Percentiles rank a stretch among this genome's conserved stretches.
Evolutionary conservation across 2,888 invertebrate genomes (phyloP).

Genomic region (Trachelus troglodyta): DNA sequence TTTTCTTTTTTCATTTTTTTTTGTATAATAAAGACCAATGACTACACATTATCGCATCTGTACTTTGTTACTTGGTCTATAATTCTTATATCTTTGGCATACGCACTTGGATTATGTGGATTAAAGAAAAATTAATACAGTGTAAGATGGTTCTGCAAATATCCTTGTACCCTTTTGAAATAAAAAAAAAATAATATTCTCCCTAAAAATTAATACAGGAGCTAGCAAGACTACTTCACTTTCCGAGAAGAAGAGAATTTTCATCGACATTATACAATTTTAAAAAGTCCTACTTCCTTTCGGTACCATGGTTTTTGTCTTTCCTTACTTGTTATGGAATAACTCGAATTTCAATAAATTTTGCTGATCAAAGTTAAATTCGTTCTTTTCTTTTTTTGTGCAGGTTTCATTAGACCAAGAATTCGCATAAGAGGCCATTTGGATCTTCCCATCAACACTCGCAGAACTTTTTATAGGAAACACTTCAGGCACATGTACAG

Average conservation of each 20-base stretch:
- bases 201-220: background rate
- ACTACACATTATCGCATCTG: background rate
- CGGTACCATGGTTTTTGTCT: background rate
- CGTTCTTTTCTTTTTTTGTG: background rate
- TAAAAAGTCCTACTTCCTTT: background rate
- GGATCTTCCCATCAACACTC: background rate
- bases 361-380: background rate
- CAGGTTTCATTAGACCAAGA: background rate
- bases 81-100: background rate
- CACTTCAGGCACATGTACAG: conserved; percentile 52
- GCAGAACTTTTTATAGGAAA: conserved; percentile 31
- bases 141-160: background rate
- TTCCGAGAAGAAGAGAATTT: background rate
- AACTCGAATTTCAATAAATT: background rate
- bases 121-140: background rate
- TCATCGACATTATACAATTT: background rate
- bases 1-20: background rate
- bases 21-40: background rate
- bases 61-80: background rate
- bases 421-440: background rate
- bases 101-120: background rate
- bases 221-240: background rate
- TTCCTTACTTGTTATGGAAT: background rate
- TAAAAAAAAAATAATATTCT: background rate
- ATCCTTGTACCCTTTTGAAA: background rate